Base-by-base conservation (phyloP, 2,797 vertebrate species). In the Pangasius sanitwongsei region DNA sequence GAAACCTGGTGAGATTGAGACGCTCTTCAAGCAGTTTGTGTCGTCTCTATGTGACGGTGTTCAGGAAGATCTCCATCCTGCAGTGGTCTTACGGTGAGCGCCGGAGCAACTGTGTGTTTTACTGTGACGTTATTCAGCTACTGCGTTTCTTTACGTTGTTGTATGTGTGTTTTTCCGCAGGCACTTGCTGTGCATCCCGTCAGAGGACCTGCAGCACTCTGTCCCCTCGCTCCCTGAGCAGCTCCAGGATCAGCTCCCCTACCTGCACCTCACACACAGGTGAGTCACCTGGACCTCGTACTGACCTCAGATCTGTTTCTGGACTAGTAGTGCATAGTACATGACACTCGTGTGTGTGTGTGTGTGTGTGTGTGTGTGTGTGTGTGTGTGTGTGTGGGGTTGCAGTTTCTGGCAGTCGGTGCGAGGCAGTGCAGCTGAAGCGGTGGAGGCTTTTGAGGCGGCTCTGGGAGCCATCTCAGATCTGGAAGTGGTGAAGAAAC, bases 241-340 rank as follows among this genome's bases (percentile, higher is more conserved):
- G 72, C 95, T 97, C 86, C 95, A 96, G 91, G 95, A 95, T 89
- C 98, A 99, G 95, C 96, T 95, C 85, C 95, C 98, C 0, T 97
- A 96, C 93, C 95, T 99, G 48, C 98, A 98, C 94, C 97, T 99
- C 78, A 94, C 98, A 28, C 97, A 98, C 95, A 97, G 98, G 98
- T 99, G 92, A 94, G 97, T 89, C 69, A 23, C n/a, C 1, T 61
- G 55, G 11, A 61, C 1, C 34, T 82, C 55, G 37, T 59, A 34
- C 78, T 59, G 78, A 59, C 53, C 13, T 4, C 25, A 37, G 7
- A 6, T 7, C 77, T 55, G 28, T 13, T 15, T 80, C 9, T 12
- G 6, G 55, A 53, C 59, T 53, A 13, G 4, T 55, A 9, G 25
- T 86, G 67, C 34, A 50, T 18, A 59, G 4, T 57, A 53, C 6